Base-by-base conservation (phyloP, 2,113 vertebrate genomes). In the Serilophus lunatus region DNA sequence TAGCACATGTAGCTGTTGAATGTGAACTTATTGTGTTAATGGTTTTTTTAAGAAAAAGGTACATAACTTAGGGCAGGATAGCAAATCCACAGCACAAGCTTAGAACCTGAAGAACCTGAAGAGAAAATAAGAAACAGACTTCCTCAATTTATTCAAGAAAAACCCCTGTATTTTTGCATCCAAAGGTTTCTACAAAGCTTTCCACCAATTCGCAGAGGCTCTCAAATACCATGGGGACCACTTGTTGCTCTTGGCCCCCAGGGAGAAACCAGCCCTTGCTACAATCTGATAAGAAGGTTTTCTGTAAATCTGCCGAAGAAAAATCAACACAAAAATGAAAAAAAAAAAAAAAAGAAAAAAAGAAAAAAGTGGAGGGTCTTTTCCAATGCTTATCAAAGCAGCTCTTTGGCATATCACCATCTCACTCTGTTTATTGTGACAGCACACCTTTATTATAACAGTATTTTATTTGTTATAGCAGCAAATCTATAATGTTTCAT, bases 1-100 rank as follows among this genome's bases (percentile, higher is more conserved):
- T 26, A 29, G 70, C 7, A 22, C 4, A 12, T 1, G 12, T 2
- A 60, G n/a, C 1, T 53, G 20, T 15, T 0, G 2, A 60, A 68
- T 4, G 12, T 44, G 13, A 77, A 80, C 23, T 57, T 5, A 15
- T 23, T 91, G 47, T 69, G 28, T 22, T 40, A 45, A n/a, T n/a
- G n/a, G 8, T 14, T 7, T 54, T 82, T 11, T 5, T 8, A 35
- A 29, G 47, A 38, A 33, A 38, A 40, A 64, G 35, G 18, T 10
- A 12, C 5, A 16, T 4, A 47, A 66, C 31, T 23, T 18, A 36
- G 18, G 9, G 15, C 44, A 42, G 54, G 50, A 82, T 31, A 77
- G 6, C 25, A 72, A 63, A 31, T 13, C 36, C 1, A 2, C 42
- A 40, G 29, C 26, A 13, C 18, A 36, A 69, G 4, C 29, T 78